Evolutionary conservation across 2,113 vertebrate genomes (phyloP), one percentile per base, ranked within the genome.

Genomic region (Cinclus mexicanus): DNA sequence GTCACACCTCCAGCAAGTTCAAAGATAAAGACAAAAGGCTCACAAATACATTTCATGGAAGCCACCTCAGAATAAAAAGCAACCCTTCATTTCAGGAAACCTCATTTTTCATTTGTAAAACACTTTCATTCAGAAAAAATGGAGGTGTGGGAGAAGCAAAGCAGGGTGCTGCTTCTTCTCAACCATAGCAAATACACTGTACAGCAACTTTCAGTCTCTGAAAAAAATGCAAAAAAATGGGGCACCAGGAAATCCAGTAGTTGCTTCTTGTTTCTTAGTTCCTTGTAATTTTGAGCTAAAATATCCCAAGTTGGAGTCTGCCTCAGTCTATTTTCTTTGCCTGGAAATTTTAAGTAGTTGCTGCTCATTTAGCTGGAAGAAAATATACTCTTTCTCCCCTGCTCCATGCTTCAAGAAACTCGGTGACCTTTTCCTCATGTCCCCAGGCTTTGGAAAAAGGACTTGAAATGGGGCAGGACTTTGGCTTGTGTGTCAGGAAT

Each of bases 21-120:
- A 89, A 76, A 85, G 50, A 37, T 46, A 85, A 83, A n/a, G 46
- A 46, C 0, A 0, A 28, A 83, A 86, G 28, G 20, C 41, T 92
- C 46, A 69, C 72, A 53, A 22, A 70, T 25, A 17, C 25, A 26
- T 50, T 96, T 87, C 89, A 79, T 67, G 70, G 89, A 94, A 96
- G 78, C 93, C 87, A 90, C 16, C 71, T 86, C 91, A 93, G 77
- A 96, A 69, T 50, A 68, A 86, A 79, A 97, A 33, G 8, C 33
- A 49, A 23, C 28, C 6, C 29, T 92, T 97, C 88, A 95, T 97
- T 96, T 97, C 94, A 91, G 83, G 96, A 97, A 97, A 94, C 87
- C 81, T 95, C 89, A 77, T 65, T 87, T 94, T 96, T 93, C 83
- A 4, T 84, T 87, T 90, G 81, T 91, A 94, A 97, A 95, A 87